Conservation (phyloP, 2,113 vertebrate genomes). For the Tricholaema leucomelas region DNA sequence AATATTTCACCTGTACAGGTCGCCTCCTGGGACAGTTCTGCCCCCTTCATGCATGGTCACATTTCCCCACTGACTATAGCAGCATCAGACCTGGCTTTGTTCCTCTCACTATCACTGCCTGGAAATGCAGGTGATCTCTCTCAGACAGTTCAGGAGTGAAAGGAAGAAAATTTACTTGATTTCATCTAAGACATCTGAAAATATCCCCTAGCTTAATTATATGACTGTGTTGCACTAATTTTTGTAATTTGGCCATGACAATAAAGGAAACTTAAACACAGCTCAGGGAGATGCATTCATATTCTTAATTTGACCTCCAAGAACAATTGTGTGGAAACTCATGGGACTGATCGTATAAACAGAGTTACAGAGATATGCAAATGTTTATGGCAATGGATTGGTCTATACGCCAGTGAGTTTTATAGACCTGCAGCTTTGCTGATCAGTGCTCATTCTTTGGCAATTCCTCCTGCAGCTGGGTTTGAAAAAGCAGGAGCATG, state of each 20-base stretch:
- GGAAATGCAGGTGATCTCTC: neutral
- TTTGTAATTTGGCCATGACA: neutral
- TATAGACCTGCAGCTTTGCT: neutral
- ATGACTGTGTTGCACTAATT: neutral
- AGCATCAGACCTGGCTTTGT: neutral
- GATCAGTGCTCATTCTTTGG: neutral
- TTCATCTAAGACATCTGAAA: neutral
- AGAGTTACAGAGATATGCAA: neutral
- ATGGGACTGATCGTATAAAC: neutral
- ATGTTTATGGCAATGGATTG: neutral
- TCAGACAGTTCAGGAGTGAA: neutral
- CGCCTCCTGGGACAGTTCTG: neutral
- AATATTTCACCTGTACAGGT: neutral
- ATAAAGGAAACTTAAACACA: neutral
- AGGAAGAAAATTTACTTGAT: neutral
- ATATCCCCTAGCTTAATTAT: neutral
- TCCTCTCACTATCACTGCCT: neutral
- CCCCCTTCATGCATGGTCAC: neutral
- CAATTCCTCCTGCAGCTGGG: neutral
- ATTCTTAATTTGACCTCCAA: conserved; percentile 13
- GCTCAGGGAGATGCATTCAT: neutral
- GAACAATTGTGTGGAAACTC: neutral
- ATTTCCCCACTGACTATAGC: neutral
- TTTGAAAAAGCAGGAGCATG: neutral
- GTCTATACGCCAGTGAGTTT: neutral